A percentile compares a stretch with the other conserved stretches of the same genome.
Conservation (phyloP, 2,888 invertebrate species). For the Amorpha juglandis region DNA sequence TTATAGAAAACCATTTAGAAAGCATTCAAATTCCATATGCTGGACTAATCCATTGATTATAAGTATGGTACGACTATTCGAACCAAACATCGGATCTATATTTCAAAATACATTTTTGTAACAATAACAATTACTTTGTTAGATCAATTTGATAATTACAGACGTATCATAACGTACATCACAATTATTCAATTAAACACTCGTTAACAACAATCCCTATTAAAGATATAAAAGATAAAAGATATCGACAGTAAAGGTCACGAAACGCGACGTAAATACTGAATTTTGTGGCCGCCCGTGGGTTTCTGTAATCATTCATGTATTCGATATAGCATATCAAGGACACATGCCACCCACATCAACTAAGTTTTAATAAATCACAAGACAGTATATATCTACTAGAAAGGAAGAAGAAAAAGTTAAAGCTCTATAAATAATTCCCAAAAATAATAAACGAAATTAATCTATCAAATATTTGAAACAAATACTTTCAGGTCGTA, state of each 20-base stretch:
- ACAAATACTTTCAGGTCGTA: too few species aligned
- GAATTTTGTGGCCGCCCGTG: background rate
- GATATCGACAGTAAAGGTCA: slow-evolving; percentile 12
- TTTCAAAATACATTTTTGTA: background rate
- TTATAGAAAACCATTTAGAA: too few species aligned
- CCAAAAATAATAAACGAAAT: background rate
- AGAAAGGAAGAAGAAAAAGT: background rate
- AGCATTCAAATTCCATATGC: background rate
- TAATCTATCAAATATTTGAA: background rate
- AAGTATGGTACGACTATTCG: background rate
- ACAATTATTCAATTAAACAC: slow-evolving; percentile 5
- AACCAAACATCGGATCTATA: background rate
- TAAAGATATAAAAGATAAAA: slow-evolving; percentile 7
- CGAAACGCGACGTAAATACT: slow-evolving; percentile 1
- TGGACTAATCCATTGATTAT: background rate
- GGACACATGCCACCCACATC: background rate
- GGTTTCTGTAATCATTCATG: slow-evolving; percentile 24
- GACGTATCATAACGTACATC: background rate
- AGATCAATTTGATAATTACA: background rate
- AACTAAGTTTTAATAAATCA: slow-evolving; percentile 10
- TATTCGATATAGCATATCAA: slow-evolving; percentile 27
- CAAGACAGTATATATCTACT: background rate
- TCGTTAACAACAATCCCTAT: background rate
- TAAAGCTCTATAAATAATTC: background rate
- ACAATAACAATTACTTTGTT: background rate